Conservation (phyloP, 2,888 invertebrate genomes). For the Ctena decussata region DNA sequence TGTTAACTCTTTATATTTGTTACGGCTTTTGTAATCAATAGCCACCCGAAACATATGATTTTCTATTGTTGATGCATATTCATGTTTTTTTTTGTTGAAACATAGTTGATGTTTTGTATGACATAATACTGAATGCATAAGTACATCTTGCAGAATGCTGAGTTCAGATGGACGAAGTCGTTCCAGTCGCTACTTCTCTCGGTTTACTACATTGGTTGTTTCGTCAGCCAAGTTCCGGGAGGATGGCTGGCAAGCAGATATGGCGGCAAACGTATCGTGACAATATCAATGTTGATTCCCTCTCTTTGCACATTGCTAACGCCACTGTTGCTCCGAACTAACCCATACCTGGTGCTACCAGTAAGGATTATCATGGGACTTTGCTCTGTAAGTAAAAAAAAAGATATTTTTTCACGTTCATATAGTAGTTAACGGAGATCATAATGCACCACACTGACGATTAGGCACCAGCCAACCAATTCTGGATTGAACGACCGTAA, state of each 20-base stretch:
- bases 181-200: conserved; percentile 6
- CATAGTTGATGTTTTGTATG: no score
- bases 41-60: no score
- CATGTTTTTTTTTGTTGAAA: no score
- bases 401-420: no score
- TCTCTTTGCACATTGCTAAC: conserved; percentile 77
- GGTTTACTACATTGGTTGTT: not conserved
- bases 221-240: not conserved
- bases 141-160: not conserved
- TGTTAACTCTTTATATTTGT: no score
- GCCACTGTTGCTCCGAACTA: conserved; percentile 76
- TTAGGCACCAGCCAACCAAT: no score
- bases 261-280: conserved; percentile 84
- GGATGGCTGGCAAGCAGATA: conserved; percentile 47
- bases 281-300: conserved; percentile 80
- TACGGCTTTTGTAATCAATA: no score
- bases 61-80: no score
- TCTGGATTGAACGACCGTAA: no score
- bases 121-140: no score
- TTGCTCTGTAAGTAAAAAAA: conserved; percentile 72
- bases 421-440: no score
- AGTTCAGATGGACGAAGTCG: conserved; percentile 3
- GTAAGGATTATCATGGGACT: conserved; percentile 78
- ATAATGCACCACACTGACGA: no score
- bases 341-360: conserved; percentile 70